These are phyloP conservation scores for Coracopsis vasa DNA, from an alignment of 2,113 vertebrate species.

Conservation along the genomic window DNA sequence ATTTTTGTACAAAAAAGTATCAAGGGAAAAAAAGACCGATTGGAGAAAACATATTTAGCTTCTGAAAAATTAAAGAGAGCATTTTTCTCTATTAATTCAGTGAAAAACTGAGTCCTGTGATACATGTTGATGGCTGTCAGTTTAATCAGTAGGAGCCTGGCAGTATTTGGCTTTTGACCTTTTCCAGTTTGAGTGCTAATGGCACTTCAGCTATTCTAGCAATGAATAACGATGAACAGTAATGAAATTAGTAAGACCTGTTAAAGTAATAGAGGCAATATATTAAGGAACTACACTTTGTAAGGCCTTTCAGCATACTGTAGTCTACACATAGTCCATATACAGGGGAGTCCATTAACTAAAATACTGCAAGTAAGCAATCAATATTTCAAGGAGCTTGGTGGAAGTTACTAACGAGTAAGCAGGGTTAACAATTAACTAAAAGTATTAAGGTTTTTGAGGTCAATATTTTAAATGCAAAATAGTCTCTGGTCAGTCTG, in stretches of 20 bases:
- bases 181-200: neutral
- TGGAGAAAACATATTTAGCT: neutral
- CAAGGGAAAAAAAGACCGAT: neutral
- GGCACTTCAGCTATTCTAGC: neutral
- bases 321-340: neutral
- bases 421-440: neutral
- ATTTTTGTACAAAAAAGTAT: neutral
- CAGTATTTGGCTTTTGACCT: neutral
- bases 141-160: neutral
- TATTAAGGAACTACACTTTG: neutral
- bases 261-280: neutral
- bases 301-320: neutral
- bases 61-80: neutral
- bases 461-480: neutral
- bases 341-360: neutral
- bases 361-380: neutral
- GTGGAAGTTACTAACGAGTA: neutral
- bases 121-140: neutral
- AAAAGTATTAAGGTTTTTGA: neutral
- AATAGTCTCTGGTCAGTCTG: neutral
- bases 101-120: neutral
- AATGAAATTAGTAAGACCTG: neutral
- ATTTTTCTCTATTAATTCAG: neutral
- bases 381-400: neutral
- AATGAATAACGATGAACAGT: neutral